These are phyloP conservation scores for Pluvialis apricaria DNA, from an alignment of 2,113 vertebrate genomes.

Conservation along the genomic window DNA sequence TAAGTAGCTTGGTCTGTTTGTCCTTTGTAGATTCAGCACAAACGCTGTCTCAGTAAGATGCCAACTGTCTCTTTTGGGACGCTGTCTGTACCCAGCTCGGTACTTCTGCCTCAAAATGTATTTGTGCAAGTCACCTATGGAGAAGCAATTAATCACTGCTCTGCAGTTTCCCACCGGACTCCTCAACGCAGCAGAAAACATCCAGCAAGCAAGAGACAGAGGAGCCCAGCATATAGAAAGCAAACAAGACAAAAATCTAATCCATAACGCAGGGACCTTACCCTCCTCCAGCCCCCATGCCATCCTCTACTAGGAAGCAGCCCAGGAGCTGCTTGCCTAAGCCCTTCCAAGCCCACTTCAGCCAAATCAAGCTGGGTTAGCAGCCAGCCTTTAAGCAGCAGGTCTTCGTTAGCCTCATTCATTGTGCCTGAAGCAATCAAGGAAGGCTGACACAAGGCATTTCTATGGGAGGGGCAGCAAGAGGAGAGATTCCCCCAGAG, in stretches of 20 bases:
- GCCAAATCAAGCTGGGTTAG: accelerated
- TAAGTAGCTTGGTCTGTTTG: too few species aligned
- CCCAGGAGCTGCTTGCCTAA: accelerated
- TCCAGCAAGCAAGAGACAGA: neutral
- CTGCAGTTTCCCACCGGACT: neutral
- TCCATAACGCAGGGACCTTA: accelerated
- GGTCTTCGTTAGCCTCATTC: neutral
- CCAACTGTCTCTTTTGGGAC: neutral
- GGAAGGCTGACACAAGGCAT: neutral
- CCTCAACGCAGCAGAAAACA: neutral
- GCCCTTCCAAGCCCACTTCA: neutral
- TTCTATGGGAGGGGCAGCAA: neutral
- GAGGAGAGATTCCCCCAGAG: neutral
- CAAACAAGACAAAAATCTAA: neutral
- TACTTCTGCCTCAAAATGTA: neutral
- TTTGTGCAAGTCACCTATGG: neutral
- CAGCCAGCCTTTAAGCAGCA: neutral
- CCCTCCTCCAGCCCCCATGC: neutral
- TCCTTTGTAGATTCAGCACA: neutral
- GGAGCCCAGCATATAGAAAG: accelerated
- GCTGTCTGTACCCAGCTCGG: neutral
- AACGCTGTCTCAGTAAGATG: neutral
- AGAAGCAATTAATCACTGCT: neutral
- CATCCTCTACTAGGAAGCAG: neutral
- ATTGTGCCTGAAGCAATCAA: neutral